These are phyloP conservation scores for Periophthalmus modestus DNA, from an alignment of 2,113 vertebrate genomes.

Conservation along the genomic window DNA sequence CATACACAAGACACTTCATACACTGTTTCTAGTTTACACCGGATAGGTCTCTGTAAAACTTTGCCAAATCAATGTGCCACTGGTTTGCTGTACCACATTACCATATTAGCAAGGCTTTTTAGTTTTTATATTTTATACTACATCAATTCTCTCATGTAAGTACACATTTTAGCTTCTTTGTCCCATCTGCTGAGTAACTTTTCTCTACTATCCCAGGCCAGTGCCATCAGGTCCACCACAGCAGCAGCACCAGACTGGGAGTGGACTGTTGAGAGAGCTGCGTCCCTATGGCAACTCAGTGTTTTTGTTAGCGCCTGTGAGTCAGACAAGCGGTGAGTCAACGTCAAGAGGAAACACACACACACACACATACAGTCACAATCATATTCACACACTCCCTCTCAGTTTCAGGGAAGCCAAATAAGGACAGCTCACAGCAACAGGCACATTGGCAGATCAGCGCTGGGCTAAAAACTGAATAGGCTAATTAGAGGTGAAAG, in stretches of 20 bases:
- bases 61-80: neutral
- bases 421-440: conserved; percentile 78
- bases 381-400: conserved; percentile 64
- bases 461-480: conserved; percentile 16
- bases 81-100: neutral
- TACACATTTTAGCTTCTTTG: neutral
- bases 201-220: conserved; percentile 29
- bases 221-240: conserved; percentile 42
- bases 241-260: conserved; percentile 37
- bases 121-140: neutral
- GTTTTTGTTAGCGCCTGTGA: conserved; percentile 81
- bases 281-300: conserved; percentile 73
- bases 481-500: conserved; percentile 11
- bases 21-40: neutral
- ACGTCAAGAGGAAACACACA: conserved; percentile 81
- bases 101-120: neutral
- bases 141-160: neutral
- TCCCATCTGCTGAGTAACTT: conserved; percentile 3
- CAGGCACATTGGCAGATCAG: conserved; percentile 40
- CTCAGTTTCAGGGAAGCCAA: conserved; percentile 74
- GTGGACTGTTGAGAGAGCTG: conserved; percentile 8
- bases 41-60: neutral
- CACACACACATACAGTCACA: conserved; percentile 66
- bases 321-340: conserved; percentile 81
- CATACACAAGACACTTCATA: no score